Evolutionary conservation across 2,113 vertebrate species (phyloP), one percentile per base, ranked within the genome.

Genomic region (Gila orcuttii): DNA sequence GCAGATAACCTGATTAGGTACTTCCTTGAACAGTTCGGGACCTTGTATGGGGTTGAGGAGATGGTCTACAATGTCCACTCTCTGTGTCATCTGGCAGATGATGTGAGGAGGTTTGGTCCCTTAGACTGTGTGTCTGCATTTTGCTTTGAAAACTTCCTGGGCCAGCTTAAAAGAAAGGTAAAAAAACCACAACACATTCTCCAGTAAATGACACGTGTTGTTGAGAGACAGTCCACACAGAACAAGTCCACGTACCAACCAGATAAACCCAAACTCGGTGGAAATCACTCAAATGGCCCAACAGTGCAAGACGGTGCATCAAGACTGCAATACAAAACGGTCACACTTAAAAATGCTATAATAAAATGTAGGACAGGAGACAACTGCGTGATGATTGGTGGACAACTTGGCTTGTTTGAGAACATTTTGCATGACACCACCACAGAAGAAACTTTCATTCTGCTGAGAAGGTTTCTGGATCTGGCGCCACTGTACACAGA

Each of bases 31-130:
- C 79, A 86, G 42, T 86, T 80, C 36, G 19, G 25, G 50, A 42
- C 7, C 42, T 74, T 74, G 75, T 77, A 31, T 77, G 45, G 6
- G n/a, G 47, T 77, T 77, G 79, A 80, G 31, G 59, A 59, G n/a
- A 33, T 85, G 31, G 75, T 86, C 17, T 86, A 82, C 62, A 82
- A 75, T 69, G 13, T 82, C 11, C 85, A 82, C 42, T 36, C 33
- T 60, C 25, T 75, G 28, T 59, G 33, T n/a, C 66, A 82, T 39
- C 47, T 75, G 33, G 85, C 78, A 73, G 85, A 86, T 57, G 79
- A 86, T 86, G 85, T 81, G 28, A 62, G 55, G 55, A 86, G 55
- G 66, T 86, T 50, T 81, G 66, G 85, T 39, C 33, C 60, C 28
- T 85, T 79, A 33, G 84, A 79, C 79, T 4, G 36, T 36, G 62